Base-by-base conservation (phyloP, 2,113 vertebrate genomes). In the Hypanus sabinus region DNA sequence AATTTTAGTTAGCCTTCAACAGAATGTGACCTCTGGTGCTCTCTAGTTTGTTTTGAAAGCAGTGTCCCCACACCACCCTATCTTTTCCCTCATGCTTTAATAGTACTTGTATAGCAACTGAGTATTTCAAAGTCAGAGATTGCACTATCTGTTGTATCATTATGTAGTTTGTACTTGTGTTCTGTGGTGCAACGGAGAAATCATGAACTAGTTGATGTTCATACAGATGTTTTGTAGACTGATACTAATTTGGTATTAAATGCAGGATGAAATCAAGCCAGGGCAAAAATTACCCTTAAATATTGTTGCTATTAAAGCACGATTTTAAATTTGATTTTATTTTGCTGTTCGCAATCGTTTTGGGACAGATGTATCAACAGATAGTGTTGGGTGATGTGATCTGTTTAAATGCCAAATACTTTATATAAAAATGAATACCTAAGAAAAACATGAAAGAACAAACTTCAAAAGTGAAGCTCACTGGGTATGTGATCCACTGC, bases 1-100 rank as follows among this genome's bases (percentile, higher is more conserved):
- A 73, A 16, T 73, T 93, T 71, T 71, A 93, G 38, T 75, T 93
- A 14, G 70, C 91, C 91, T 93, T 93, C 71, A 93, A 93, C 91
- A 73, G 5, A 73, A 73, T 73, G 71, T 73, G 71, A 73, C 71
- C 71, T 73, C 71, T 22, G 68, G 68, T 70, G 20, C 16, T 22
- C 71, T 22, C 3, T 73, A 73, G 22, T 24, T 70, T 73, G 71
- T 73, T 93, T 46, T 93, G 46, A 75, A 93, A 73, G 70, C 38
- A 46, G 90, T 33, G 22, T 24, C 71, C 71, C 16, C 70, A 71
- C 18, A 5, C 70, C 70, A 22, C 70, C 70, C 20, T 22, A 92
- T 70, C 36, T 73, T 93, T 27, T 75, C 14, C 38, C 68, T 12
- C n/a, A 75, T 55, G 90, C 90, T 93, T 93, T 93, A 93, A 73